Conservation (phyloP, 92 coral and sea anemone genomes). For the Zoanthus gigantus region DNA sequence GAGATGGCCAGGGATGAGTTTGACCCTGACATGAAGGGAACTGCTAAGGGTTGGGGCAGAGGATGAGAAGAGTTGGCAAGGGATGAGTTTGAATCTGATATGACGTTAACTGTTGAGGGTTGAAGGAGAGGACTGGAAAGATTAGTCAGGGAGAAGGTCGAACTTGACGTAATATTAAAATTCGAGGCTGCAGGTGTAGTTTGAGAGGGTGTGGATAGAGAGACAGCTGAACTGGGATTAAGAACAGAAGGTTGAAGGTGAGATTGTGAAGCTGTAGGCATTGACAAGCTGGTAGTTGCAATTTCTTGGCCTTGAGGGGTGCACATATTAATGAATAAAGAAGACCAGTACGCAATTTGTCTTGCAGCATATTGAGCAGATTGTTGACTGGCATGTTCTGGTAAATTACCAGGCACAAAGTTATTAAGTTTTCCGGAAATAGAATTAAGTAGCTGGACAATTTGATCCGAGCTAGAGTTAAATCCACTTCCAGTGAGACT, state of each 20-base stretch:
- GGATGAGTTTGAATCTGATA: no score
- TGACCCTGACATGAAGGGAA: not conserved
- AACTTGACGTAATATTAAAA: not conserved
- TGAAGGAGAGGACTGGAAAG: no score
- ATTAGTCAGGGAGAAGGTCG: no score
- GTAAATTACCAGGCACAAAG: constrained; percentile 6
- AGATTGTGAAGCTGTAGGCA: constrained; percentile 6
- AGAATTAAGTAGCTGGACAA: constrained; percentile 13
- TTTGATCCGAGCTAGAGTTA: not conserved
- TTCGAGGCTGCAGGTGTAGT: constrained; percentile 1
- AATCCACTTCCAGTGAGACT: not conserved
- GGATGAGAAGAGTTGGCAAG: no score
- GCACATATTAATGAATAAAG: not conserved
- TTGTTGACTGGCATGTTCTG: constrained; percentile 13
- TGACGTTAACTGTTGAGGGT: no score
- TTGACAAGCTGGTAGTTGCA: not conserved
- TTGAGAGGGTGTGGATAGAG: constrained; percentile 12
- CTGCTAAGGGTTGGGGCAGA: no score
- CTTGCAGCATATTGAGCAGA: constrained; percentile 20
- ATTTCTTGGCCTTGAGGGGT: constrained; percentile 8
- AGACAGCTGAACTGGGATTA: not conserved
- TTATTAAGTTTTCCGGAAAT: constrained; percentile 3
- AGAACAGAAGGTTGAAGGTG: not conserved
- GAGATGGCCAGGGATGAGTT: not conserved
- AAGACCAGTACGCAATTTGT: constrained; percentile 27